These are phyloP conservation scores for Threskiornis aethiopicus DNA, from an alignment of 2,797 vertebrate species.

Conservation along the genomic window DNA sequence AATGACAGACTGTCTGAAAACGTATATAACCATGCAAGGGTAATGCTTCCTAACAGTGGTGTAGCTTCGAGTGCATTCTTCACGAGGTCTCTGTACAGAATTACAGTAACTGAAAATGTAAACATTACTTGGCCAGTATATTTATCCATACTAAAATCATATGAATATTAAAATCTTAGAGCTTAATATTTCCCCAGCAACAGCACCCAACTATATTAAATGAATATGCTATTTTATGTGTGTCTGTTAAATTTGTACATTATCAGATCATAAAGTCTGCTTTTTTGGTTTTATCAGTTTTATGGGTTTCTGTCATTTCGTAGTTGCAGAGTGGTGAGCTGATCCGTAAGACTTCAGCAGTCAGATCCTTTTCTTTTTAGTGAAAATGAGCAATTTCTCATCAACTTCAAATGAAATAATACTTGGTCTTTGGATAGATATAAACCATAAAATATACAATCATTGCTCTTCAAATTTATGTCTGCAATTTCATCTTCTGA, in stretches of 20 bases:
- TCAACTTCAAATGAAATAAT: not conserved
- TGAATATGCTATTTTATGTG: not conserved
- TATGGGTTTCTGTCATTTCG: not conserved
- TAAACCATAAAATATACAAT: not conserved
- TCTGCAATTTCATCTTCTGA: not conserved
- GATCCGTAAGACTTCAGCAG: not conserved
- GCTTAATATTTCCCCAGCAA: not conserved
- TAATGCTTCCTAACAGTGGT: not conserved
- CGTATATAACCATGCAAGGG: not conserved
- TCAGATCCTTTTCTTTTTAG: not conserved
- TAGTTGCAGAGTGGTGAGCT: not conserved
- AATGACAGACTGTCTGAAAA: not conserved
- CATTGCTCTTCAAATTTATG: not conserved
- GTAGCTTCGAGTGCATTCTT: not conserved
- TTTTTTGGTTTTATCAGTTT: not conserved
- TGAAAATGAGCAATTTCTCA: not conserved
- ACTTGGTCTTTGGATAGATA: not conserved
- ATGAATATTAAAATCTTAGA: not conserved
- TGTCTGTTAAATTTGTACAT: not conserved
- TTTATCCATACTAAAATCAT: not conserved
- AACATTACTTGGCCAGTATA: not conserved
- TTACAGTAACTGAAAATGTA: not conserved
- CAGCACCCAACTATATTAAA: not conserved
- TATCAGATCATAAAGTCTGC: not conserved
- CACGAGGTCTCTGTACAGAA: not conserved